Evolutionary conservation across 2,888 invertebrate genomes (phyloP).

Genomic region (Oscheius sp.): DNA sequence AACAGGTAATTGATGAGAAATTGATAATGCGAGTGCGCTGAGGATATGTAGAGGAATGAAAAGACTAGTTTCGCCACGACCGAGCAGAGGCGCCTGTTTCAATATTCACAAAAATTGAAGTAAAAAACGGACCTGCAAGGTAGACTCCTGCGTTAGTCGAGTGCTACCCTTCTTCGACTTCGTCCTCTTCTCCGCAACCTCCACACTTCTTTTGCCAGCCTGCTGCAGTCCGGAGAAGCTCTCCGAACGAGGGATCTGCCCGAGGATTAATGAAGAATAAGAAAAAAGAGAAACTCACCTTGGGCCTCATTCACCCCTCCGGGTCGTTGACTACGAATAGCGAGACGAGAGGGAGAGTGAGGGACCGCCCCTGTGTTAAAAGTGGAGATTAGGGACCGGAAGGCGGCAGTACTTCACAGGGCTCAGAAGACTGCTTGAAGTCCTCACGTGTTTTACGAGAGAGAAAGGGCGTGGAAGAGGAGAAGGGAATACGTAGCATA

Average conservation of each 20-base stretch:
- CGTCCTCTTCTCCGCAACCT: not conserved
- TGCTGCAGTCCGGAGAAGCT: not conserved
- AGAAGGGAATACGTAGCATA: not conserved
- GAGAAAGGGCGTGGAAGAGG: not conserved
- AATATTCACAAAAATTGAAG: not conserved
- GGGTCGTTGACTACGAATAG: slow-evolving; percentile 2
- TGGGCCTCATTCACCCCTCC: slow-evolving; percentile 19
- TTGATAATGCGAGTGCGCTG: too few relatives aligned
- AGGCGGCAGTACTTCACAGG: slow-evolving; percentile 25
- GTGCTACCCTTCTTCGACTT: not conserved
- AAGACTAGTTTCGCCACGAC: not conserved
- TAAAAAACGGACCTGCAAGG: not conserved
- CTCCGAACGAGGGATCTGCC: not conserved
- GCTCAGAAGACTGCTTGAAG: not conserved
- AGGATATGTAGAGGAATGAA: too few relatives aligned
- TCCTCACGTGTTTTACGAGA: slow-evolving; percentile 11
- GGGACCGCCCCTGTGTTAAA: slow-evolving; percentile 1
- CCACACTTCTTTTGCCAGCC: not conserved
- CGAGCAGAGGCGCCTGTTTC: not conserved
- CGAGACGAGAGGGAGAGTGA: not conserved
- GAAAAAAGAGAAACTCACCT: slow-evolving; percentile 19
- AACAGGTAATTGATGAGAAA: too few relatives aligned
- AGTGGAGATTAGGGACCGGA: slow-evolving; percentile 30
- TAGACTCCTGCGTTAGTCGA: slow-evolving; percentile 2
- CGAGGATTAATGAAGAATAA: not conserved